Conservation (phyloP, 37 sponge, comb jelly and placozoan species). For the Mnemiopsis leidyi region DNA sequence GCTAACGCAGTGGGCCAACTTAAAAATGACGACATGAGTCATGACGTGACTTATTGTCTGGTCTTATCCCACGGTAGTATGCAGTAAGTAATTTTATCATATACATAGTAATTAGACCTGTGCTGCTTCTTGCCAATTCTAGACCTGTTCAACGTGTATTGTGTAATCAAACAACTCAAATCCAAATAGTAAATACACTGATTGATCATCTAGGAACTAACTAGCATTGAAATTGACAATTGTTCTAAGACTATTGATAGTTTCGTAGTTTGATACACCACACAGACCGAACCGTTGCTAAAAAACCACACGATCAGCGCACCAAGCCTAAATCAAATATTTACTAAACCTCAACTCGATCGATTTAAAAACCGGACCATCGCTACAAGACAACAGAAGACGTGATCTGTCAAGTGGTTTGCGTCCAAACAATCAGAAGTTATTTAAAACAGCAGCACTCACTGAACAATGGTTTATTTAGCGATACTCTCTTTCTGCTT, state of each 20-base stretch:
- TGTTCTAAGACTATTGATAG: neutral
- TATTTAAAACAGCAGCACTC: neutral
- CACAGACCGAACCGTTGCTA: neutral
- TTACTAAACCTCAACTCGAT: neutral
- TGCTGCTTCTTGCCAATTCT: no score
- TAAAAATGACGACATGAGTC: neutral
- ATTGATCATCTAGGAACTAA: no score
- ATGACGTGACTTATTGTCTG: neutral
- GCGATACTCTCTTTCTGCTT: neutral
- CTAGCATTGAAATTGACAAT: no score
- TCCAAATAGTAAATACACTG: no score
- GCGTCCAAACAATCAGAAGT: neutral
- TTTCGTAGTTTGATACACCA: neutral
- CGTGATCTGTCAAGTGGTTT: neutral
- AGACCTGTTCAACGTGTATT: no score
- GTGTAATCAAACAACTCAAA: no score
- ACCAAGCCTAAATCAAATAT: neutral
- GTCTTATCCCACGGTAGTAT: no score
- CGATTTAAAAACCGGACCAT: neutral
- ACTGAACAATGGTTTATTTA: neutral
- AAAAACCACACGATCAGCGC: neutral
- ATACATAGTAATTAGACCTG: neutral
- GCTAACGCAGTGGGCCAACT: neutral
- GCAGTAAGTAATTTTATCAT: neutral
- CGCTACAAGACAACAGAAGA: neutral